phyloP scores from a whole-genome alignment of 2,113 vertebrate genomes.

The Pungitius pungitius region DNA sequence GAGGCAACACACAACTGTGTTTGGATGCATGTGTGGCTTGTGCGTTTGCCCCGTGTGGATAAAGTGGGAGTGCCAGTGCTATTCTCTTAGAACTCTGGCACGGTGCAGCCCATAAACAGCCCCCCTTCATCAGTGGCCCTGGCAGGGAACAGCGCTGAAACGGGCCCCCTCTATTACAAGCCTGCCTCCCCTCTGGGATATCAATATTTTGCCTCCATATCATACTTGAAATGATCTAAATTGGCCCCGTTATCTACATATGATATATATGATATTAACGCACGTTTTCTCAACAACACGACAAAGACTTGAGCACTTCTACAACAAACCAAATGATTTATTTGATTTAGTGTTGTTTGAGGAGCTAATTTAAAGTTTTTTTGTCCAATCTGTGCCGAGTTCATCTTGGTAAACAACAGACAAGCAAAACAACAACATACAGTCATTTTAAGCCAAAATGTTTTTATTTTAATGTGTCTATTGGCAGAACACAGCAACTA shows the following conservation, averaged over 20 bases:
- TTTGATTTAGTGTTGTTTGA: not conserved
- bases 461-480: slow-evolving; percentile 10
- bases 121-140: slow-evolving; percentile 66
- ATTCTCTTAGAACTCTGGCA: slow-evolving; percentile 73
- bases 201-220: slow-evolving; percentile 49
- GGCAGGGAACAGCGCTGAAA: slow-evolving; percentile 57
- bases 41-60: slow-evolving; percentile 41
- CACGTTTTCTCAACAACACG: slow-evolving; percentile 9
- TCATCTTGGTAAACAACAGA: slow-evolving; percentile 20
- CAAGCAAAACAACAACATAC: slow-evolving; percentile 21
- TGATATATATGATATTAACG: slow-evolving; percentile 28
- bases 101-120: slow-evolving; percentile 58
- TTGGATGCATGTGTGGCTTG: slow-evolving; percentile 29
- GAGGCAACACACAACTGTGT: not conserved
- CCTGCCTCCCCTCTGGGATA: slow-evolving; percentile 40
- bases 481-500: not conserved
- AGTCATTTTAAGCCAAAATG: slow-evolving; percentile 5
- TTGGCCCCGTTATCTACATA: slow-evolving; percentile 19
- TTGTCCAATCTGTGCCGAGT: not conserved
- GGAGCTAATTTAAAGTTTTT: not conserved
- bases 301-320: not conserved
- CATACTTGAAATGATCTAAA: slow-evolving; percentile 40
- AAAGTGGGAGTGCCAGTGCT: slow-evolving; percentile 50
- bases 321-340: slow-evolving; percentile 1
- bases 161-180: slow-evolving; percentile 53